phyloP scores from a whole-genome alignment of 1,140 invertebrate genomes.

The Apis dorsata region DNA sequence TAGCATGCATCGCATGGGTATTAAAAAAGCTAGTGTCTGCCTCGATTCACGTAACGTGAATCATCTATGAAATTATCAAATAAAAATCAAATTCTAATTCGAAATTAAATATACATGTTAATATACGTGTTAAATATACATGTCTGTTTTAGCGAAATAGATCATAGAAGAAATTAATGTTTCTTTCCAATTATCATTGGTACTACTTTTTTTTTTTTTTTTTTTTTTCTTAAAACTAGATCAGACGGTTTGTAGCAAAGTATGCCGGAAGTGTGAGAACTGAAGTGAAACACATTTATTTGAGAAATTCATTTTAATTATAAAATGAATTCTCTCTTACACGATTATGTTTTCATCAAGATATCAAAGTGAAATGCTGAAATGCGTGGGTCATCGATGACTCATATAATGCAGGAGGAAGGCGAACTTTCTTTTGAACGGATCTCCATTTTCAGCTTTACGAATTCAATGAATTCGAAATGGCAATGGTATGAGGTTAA shows the following conservation, averaged over 20 bases:
- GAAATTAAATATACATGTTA: no score
- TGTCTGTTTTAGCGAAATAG: no score
- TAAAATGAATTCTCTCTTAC: not conserved
- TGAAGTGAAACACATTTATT: not conserved
- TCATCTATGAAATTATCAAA: not conserved
- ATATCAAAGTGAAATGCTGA: not conserved
- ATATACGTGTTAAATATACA: no score
- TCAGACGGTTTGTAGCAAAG: not conserved
- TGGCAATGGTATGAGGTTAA: not conserved
- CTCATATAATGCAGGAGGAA: not conserved
- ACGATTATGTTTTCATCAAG: not conserved
- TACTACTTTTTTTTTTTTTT: no score
- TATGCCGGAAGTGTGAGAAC: not conserved
- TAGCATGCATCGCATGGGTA: no score
- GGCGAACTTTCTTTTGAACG: slow-evolving; percentile 1
- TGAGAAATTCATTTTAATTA: not conserved
- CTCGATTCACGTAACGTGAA: no score
- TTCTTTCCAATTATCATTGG: no score
- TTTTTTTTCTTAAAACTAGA: no score
- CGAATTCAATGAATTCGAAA: not conserved
- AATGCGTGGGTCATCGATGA: not conserved
- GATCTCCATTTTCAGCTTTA: not conserved
- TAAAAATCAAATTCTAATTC: no score
- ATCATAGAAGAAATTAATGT: no score
- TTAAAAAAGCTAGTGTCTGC: not conserved